Base-by-base conservation (phyloP, 2,888 invertebrate species). In the Achlya flavicornis region DNA sequence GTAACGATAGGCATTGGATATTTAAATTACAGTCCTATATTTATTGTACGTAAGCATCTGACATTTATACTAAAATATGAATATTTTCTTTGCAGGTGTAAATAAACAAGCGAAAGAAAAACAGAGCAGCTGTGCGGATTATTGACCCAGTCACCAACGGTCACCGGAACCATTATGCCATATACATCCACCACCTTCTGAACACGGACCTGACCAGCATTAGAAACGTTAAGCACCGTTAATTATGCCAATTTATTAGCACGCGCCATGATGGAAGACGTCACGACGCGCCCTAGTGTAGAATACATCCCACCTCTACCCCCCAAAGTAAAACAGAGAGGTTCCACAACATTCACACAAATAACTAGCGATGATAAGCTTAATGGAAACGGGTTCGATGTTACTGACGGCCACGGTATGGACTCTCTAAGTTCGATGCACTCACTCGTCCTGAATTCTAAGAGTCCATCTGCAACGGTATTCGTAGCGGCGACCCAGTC, bases 301-400 rank as follows among this genome's bases (percentile, higher is more conserved):
- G 91, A 93, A 76, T 92, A 92, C 83, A 92, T 94, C 79, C 94
- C 95, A 71, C 94, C 95, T 73, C 86, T 95, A 71, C 95, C 95
- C 59, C 94, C 94, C 63, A 95, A 95, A 90, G 91, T 88, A 66
- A 93, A 93, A 73, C 92, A 88, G 77, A 88, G 87, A 77, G 90
- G 91, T 67, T 85, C 89, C 63, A 91, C 93, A 14, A 92, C 92
- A 71, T 90, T 91, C 80, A 93, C 93, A 61, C 91, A 92, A 80
- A 93, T 93, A 70, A 90, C 87, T 61, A 83, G 74, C 72, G 89
- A 92, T 69, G 89, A 88, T 63, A 61, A 65, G 70, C 69, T 75
- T 65, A 85, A 83, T 72, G 76, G 81, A 79, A 92, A 91, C 83
- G 89, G 89, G 76, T 90, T 84, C 79, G 81, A 80, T 68, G 79